Evolutionary conservation across 2,113 vertebrate species (phyloP).

Genomic region (Callipepla squamata): DNA sequence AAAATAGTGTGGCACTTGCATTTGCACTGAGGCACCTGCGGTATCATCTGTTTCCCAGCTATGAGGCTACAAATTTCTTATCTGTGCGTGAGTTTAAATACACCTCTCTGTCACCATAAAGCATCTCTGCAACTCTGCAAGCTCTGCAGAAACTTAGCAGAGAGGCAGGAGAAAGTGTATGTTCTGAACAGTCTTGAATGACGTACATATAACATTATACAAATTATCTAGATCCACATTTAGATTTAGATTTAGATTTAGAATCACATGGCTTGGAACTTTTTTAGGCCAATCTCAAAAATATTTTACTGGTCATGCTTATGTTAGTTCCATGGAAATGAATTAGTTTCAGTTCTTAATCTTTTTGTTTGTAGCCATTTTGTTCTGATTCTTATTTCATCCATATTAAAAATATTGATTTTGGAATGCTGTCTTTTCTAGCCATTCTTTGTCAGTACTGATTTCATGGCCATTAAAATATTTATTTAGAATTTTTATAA

Average conservation of each 20-base stretch:
- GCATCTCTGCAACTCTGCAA: not conserved
- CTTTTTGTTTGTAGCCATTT: not conserved
- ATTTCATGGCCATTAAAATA: not conserved
- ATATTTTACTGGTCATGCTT: not conserved
- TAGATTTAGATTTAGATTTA: not conserved
- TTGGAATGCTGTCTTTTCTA: not conserved
- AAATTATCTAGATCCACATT: not conserved
- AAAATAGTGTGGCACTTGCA: conserved; percentile 52
- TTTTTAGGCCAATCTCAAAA: not conserved
- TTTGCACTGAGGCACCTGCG: conserved; percentile 32
- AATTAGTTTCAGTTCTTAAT: not conserved
- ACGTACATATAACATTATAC: not conserved
- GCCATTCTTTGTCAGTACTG: not conserved
- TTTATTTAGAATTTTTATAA: not conserved
- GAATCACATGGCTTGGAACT: not conserved
- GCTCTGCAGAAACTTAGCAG: not conserved
- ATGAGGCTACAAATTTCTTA: conserved; percentile 55
- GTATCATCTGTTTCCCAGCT: conserved; percentile 36
- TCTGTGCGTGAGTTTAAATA: conserved; percentile 12
- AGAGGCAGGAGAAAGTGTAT: not conserved
- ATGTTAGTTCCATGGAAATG: not conserved
- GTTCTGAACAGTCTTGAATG: not conserved
- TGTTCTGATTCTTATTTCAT: not conserved
- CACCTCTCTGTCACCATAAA: conserved; percentile 8
- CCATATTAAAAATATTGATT: not conserved